These are phyloP conservation scores for Muraenolepis orangiensis DNA, from an alignment of 2,797 vertebrate genomes.

Conservation along the genomic window DNA sequence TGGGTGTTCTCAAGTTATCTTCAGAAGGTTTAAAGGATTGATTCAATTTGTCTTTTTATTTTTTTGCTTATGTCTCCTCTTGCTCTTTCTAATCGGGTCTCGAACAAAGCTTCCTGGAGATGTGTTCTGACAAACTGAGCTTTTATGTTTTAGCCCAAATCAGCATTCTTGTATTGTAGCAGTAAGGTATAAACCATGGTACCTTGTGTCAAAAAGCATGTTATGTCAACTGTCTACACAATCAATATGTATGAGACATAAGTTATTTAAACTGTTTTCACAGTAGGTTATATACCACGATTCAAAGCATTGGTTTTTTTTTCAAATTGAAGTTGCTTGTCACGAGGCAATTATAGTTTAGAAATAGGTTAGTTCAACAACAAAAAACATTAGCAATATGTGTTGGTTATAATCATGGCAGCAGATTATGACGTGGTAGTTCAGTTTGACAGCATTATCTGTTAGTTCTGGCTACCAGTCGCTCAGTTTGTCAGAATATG, in stretches of 20 bases:
- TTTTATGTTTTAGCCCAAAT: not conserved
- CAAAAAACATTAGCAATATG: not conserved
- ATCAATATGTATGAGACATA: not conserved
- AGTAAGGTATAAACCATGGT: not conserved
- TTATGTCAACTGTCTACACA: too few relatives aligned
- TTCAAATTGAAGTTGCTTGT: not conserved
- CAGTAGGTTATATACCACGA: not conserved
- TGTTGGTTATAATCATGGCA: not conserved
- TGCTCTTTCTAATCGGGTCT: not conserved
- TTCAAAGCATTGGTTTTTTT: not conserved
- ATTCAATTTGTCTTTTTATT: not conserved
- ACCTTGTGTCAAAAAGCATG: not conserved
- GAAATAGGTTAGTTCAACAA: not conserved
- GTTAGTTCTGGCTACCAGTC: not conserved
- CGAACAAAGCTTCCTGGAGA: not conserved
- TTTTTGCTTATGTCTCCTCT: slow-evolving; percentile 1
- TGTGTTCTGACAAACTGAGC: not conserved
- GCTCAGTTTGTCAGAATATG: not conserved
- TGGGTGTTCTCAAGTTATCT: slow-evolving; percentile 3
- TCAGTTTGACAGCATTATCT: not conserved
- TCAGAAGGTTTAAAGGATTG: not conserved
- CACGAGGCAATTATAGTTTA: not conserved
- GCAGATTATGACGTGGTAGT: not conserved
- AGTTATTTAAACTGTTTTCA: not conserved
- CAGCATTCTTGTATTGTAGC: not conserved